Percentiles rank a stretch among this genome's conserved stretches.
Evolutionary conservation across 1,140 invertebrate species (phyloP).

Genomic region (Drosophila dunni): DNA sequence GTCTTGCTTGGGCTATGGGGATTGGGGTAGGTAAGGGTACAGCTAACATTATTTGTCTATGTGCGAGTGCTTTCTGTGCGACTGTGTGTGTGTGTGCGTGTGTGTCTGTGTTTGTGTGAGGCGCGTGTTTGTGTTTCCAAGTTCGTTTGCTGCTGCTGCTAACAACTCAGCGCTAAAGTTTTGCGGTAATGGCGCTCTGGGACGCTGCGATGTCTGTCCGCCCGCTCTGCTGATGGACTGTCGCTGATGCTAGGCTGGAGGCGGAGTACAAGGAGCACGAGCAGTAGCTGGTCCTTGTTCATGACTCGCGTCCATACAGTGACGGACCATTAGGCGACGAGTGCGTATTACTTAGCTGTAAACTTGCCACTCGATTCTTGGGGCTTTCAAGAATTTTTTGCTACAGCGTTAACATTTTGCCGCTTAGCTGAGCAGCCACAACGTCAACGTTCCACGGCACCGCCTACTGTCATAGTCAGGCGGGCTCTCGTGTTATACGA

Average conservation of each 20-base stretch:
- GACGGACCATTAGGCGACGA: conserved; percentile 69
- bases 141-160: conserved; percentile 63
- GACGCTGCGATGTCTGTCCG: conserved; percentile 56
- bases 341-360: conserved; percentile 79
- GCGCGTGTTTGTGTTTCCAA: conserved; percentile 79
- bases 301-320: conserved; percentile 32
- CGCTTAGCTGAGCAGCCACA: neutral
- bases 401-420: conserved; percentile 19
- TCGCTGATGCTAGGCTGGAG: neutral
- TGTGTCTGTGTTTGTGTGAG: conserved; percentile 42
- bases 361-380: conserved; percentile 73
- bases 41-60: conserved; percentile 48
- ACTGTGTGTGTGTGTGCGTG: conserved; percentile 32
- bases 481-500: conserved; percentile 45
- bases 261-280: too few species aligned
- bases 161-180: conserved; percentile 77
- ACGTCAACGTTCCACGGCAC: neutral
- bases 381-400: conserved; percentile 52
- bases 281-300: conserved; percentile 6
- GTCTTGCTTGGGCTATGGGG: neutral
- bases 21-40: conserved; percentile 40
- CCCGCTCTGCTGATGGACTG: conserved; percentile 48
- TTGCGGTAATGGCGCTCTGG: conserved; percentile 79
- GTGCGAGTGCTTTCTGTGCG: neutral
- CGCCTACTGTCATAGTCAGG: neutral